A percentile compares a stretch with the other conserved stretches of the same genome.
Conservation (phyloP, 2,888 invertebrate species). For the Campopleginae sp. region DNA sequence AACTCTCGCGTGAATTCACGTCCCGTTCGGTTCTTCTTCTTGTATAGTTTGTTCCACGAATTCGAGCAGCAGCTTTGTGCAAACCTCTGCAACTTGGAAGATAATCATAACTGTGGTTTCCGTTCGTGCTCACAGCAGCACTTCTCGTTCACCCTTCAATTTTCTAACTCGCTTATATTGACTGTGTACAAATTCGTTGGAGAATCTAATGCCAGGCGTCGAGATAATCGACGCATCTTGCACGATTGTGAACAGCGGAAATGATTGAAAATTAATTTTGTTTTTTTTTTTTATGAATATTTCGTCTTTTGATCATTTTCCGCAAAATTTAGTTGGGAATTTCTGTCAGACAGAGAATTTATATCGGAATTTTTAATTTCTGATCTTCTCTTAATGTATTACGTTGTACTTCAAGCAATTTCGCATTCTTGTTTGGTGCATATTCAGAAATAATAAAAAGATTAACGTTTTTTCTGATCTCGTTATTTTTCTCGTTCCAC, state of each 20-base stretch:
- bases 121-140: constrained; percentile 9
- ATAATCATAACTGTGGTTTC: constrained; percentile 27
- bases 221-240: neutral
- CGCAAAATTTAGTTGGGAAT: neutral
- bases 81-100: constrained; percentile 40
- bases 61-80: constrained; percentile 33
- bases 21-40: constrained; percentile 4
- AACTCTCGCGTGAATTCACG: constrained; percentile 11
- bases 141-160: constrained; percentile 14
- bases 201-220: neutral
- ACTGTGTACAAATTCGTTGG: constrained; percentile 2
- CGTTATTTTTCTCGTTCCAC: constrained; percentile 11
- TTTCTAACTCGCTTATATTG: constrained; percentile 13
- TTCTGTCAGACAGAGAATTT: neutral
- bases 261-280: neutral
- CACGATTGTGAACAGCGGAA: neutral
- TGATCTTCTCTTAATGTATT: neutral
- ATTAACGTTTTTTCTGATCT: constrained; percentile 10
- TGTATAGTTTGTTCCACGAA: constrained; percentile 17
- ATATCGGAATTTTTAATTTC: neutral
- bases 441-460: neutral
- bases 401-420: neutral
- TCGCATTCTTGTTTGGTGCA: neutral
- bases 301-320: neutral
- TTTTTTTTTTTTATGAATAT: neutral